Evolutionary conservation across 1,140 invertebrate species (phyloP).

Genomic region (Psix sp.): DNA sequence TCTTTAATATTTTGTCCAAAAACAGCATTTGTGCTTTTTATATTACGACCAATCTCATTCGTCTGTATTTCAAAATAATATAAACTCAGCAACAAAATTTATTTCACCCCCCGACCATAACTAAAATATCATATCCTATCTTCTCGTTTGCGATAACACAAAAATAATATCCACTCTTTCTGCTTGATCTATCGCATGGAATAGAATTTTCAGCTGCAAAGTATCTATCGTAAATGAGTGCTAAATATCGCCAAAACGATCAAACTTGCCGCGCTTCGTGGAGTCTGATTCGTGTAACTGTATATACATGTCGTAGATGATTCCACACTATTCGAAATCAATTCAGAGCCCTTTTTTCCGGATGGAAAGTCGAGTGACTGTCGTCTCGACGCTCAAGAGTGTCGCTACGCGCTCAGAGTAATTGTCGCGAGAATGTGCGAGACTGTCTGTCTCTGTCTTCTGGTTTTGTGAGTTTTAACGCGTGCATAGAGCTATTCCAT

Average conservation of each 20-base stretch:
- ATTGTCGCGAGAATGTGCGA: slow-evolving; percentile 4
- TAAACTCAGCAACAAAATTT: slow-evolving; percentile 14
- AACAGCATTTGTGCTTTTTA: slow-evolving; percentile 23
- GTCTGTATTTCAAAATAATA: slow-evolving; percentile 22
- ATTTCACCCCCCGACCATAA: slow-evolving; percentile 5
- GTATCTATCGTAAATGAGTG: too few relatives aligned
- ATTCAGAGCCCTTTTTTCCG: slow-evolving; percentile 46
- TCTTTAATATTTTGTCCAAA: slow-evolving; percentile 36
- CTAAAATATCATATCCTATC: not conserved
- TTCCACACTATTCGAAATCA: slow-evolving; percentile 33
- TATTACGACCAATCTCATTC: slow-evolving; percentile 25
- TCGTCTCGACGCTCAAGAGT: not conserved
- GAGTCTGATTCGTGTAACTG: slow-evolving; percentile 12
- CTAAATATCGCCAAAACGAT: too few relatives aligned
- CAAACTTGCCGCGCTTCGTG: too few relatives aligned
- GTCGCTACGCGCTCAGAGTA: slow-evolving; percentile 25
- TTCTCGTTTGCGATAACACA: slow-evolving; percentile 6
- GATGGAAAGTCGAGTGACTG: slow-evolving; percentile 37
- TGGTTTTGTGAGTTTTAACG: slow-evolving; percentile 31
- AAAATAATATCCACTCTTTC: not conserved
- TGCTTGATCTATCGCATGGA: too few relatives aligned
- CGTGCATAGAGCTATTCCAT: slow-evolving; percentile 56
- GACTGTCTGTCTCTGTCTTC: slow-evolving; percentile 1
- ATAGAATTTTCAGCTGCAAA: too few relatives aligned
- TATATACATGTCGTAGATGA: slow-evolving; percentile 31